phyloP scores from a whole-genome alignment of 2,888 invertebrate genomes.

The Phanerotoma sp. region DNA sequence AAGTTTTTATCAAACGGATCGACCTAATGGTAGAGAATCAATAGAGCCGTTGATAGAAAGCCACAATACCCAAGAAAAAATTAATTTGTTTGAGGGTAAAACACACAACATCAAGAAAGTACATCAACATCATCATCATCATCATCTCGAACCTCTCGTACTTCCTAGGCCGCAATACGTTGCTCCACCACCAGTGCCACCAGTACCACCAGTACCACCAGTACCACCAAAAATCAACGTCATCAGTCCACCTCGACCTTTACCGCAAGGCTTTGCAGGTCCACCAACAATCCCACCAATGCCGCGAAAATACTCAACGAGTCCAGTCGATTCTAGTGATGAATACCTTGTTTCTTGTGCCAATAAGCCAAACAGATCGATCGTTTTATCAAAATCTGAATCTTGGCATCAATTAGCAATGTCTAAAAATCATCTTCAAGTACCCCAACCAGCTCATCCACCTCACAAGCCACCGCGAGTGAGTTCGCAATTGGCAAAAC shows the following conservation, averaged over 20 bases:
- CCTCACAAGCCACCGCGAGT: conserved; percentile 60
- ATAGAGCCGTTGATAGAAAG: conserved; percentile 34
- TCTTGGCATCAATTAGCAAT: conserved; percentile 76
- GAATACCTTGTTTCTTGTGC: conserved; percentile 53
- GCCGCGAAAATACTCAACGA: conserved; percentile 25
- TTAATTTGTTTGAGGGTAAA: conserved; percentile 43
- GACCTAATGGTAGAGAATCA: conserved; percentile 1
- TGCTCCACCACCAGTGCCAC: conserved; percentile 28
- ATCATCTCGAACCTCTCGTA: conserved; percentile 40
- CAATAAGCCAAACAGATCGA: conserved; percentile 46
- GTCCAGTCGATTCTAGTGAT: conserved; percentile 50
- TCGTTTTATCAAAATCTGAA: conserved; percentile 67
- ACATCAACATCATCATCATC: too few species aligned
- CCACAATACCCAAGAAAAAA: conserved; percentile 45
- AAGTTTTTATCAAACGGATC: background rate
- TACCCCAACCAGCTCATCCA: conserved; percentile 51
- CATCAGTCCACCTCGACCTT: conserved; percentile 35
- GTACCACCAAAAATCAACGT: conserved; percentile 38
- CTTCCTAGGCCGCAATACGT: conserved; percentile 30
- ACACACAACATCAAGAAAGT: conserved; percentile 10
- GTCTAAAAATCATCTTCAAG: conserved; percentile 39
- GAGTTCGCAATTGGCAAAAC: conserved; percentile 61
- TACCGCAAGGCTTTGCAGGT: background rate
- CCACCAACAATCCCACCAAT: conserved; percentile 26
- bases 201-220: conserved; percentile 28